Percentiles rank a stretch among this genome's conserved stretches.
Conservation (phyloP, 2,113 vertebrate species). For the Paedocypris sp. region DNA sequence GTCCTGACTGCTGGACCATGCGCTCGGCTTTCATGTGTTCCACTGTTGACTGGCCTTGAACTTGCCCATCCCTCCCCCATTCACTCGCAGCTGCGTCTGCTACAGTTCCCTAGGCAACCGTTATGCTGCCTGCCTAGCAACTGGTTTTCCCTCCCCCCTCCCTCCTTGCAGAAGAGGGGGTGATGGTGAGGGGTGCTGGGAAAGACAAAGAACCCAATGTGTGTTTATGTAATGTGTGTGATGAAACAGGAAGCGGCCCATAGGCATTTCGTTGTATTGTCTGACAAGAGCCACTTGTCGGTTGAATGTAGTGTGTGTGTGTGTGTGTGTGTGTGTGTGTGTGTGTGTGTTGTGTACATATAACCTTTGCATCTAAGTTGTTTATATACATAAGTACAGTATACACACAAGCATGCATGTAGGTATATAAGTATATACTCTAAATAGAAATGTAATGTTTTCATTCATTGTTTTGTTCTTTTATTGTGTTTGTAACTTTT, state of each 20-base stretch:
- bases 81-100: conserved; percentile 21
- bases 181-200: conserved; percentile 6
- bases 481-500: too few species aligned
- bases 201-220: conserved; percentile 17
- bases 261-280: conserved; percentile 14
- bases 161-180: not conserved
- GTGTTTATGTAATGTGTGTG: conserved; percentile 6
- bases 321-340: too few species aligned
- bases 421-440: too few species aligned
- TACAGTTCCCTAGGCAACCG: conserved; percentile 30
- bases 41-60: conserved; percentile 17
- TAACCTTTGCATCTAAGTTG: too few species aligned
- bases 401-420: too few species aligned
- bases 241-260: conserved; percentile 15
- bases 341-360: too few species aligned
- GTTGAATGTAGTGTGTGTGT: too few species aligned
- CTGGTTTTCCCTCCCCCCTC: conserved; percentile 1
- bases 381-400: too few species aligned
- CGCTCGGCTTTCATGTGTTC: not conserved
- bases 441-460: too few species aligned
- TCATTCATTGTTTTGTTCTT: too few species aligned
- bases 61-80: conserved; percentile 10
- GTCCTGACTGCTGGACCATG: not conserved
- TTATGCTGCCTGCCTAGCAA: conserved; percentile 30
- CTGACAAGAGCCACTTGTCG: not conserved